These are phyloP conservation scores for Gila robusta DNA, from an alignment of 2,797 vertebrate species.

Conservation along the genomic window DNA sequence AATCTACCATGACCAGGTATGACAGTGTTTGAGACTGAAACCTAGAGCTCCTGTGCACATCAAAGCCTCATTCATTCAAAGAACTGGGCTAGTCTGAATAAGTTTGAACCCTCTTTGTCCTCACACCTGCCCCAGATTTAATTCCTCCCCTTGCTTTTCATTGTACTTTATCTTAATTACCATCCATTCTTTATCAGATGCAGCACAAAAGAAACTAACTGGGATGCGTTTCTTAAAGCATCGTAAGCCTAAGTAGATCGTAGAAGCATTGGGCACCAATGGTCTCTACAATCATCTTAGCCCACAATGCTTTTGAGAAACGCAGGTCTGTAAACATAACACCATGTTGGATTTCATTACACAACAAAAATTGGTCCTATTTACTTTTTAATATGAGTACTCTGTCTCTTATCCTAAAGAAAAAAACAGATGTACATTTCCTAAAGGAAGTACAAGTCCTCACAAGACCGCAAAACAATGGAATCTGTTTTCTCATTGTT, in stretches of 20 bases:
- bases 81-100: constrained; percentile 72
- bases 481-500: neutral
- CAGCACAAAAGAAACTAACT: constrained; percentile 3
- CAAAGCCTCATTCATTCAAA: constrained; percentile 69
- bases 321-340: neutral
- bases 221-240: neutral
- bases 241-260: neutral
- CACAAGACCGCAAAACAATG: neutral
- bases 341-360: neutral
- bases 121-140: constrained; percentile 43
- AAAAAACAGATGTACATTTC: neutral
- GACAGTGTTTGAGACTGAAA: neutral
- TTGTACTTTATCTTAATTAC: constrained; percentile 34
- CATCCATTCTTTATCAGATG: neutral
- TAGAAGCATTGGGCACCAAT: neutral
- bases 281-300: neutral
- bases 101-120: constrained; percentile 60
- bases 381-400: neutral
- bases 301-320: neutral
- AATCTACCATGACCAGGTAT: constrained; percentile 97
- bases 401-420: neutral
- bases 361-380: neutral
- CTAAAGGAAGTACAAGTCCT: neutral
- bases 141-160: constrained; percentile 46
- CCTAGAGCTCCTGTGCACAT: constrained; percentile 22